Percentiles rank a stretch among this genome's conserved stretches.
Evolutionary conservation across 2,888 invertebrate species (phyloP).

Genomic region (Chouioia cunea): DNA sequence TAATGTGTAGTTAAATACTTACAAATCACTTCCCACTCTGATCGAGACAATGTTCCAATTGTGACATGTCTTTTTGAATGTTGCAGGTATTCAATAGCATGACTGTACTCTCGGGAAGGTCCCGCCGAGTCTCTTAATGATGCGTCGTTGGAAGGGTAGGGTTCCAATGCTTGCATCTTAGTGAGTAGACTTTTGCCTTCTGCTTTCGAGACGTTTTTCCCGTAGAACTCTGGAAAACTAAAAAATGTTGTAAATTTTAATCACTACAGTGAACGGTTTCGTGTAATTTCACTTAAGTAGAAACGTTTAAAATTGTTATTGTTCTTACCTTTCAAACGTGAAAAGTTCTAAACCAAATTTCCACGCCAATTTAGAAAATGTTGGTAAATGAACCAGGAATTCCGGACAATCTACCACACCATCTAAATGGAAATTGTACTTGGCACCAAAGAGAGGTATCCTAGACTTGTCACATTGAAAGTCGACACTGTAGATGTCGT

Average conservation of each 20-base stretch:
- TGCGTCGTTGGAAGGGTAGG: constrained; percentile 77
- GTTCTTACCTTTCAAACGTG: constrained; percentile 72
- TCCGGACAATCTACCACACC: constrained; percentile 99
- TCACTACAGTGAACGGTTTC: no score
- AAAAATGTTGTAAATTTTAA: constrained; percentile 19
- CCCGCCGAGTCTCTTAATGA: constrained; percentile 74
- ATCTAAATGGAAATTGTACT: constrained; percentile 95
- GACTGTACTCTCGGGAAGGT: constrained; percentile 79
- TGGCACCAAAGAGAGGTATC: constrained; percentile 92
- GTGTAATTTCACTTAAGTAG: not conserved
- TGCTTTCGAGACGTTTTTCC: constrained; percentile 71
- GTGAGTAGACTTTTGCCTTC: constrained; percentile 76
- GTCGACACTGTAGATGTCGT: constrained; percentile 82
- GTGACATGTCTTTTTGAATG: constrained; percentile 61
- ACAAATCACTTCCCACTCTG: constrained; percentile 96
- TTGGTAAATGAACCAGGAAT: constrained; percentile 94
- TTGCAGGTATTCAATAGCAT: constrained; percentile 76
- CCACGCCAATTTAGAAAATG: constrained; percentile 80
- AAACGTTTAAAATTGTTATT: constrained; percentile 56
- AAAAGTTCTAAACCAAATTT: constrained; percentile 80
- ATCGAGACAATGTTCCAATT: constrained; percentile 86
- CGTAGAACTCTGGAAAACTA: constrained; percentile 84
- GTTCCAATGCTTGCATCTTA: constrained; percentile 85
- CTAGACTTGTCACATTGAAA: constrained; percentile 75
- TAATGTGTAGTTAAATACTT: constrained; percentile 67